A percentile compares a stretch with the other conserved stretches of the same genome.
Evolutionary conservation across 2,888 invertebrate genomes (phyloP).

Genomic region (Zonitis immaculata): DNA sequence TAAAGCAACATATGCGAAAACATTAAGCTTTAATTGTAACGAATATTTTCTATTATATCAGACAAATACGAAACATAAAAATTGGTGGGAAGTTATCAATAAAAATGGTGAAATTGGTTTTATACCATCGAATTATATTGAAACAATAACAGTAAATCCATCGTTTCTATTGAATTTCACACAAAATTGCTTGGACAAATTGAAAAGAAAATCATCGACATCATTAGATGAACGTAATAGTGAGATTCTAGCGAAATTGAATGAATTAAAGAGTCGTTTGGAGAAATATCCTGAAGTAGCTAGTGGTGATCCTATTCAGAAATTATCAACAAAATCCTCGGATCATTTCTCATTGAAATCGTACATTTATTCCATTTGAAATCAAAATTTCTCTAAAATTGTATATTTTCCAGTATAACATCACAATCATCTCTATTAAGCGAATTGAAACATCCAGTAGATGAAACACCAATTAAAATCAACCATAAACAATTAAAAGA

Average conservation of each 20-base stretch:
- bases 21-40: constrained; percentile 73
- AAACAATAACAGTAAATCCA: constrained; percentile 68
- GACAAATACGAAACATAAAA: constrained; percentile 71
- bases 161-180: constrained; percentile 68
- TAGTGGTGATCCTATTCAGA: constrained; percentile 34
- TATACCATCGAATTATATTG: constrained; percentile 83
- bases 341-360: constrained; percentile 37
- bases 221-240: constrained; percentile 54
- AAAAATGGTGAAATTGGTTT: constrained; percentile 77
- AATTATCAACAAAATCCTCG: constrained; percentile 40
- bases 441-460: constrained; percentile 16
- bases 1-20: constrained; percentile 77
- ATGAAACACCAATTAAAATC: constrained; percentile 38
- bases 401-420: constrained; percentile 19
- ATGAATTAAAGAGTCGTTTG: constrained; percentile 62
- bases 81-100: constrained; percentile 88
- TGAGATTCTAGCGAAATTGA: constrained; percentile 57
- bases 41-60: constrained; percentile 79
- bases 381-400: too few relatives aligned
- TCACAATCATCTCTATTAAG: constrained; percentile 27
- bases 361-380: too few relatives aligned
- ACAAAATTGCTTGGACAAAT: constrained; percentile 60
- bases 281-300: constrained; percentile 44
- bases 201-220: constrained; percentile 32
- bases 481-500: constrained; percentile 35